Evolutionary conservation across 2,113 vertebrate genomes (phyloP).

Genomic region (Uropsilus gracilis): DNA sequence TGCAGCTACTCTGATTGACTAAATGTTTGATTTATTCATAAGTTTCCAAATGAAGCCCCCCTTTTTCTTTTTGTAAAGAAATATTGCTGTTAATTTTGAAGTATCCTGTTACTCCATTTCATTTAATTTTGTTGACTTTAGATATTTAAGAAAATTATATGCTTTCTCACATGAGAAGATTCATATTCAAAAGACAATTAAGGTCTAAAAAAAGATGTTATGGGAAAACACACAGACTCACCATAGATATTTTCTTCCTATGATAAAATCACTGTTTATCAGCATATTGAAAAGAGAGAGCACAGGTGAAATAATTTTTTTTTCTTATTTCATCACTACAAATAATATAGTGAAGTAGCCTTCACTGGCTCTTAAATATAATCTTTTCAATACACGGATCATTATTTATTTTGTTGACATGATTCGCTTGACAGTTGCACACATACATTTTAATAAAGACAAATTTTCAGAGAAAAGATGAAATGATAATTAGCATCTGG

Average conservation of each 20-base stretch:
- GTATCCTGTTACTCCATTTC: neutral
- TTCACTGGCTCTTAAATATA: neutral
- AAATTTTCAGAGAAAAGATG: neutral
- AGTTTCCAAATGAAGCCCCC: slow-evolving; percentile 10
- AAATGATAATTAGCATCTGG: neutral
- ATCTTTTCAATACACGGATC: neutral
- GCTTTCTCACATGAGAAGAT: neutral
- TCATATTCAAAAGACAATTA: slow-evolving; percentile 21
- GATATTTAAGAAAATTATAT: neutral
- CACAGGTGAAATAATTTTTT: neutral
- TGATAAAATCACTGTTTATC: neutral
- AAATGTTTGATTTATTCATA: slow-evolving; percentile 38
- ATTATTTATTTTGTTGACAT: neutral
- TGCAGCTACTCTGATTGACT: neutral
- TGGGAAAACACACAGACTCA: neutral
- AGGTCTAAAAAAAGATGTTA: slow-evolving; percentile 11
- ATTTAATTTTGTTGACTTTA: slow-evolving; percentile 40
- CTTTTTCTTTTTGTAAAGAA: slow-evolving; percentile 36
- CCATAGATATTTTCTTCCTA: neutral
- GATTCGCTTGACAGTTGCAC: neutral
- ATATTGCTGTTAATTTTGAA: slow-evolving; percentile 52
- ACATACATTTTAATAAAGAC: neutral
- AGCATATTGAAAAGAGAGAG: neutral
- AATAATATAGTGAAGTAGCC: neutral
- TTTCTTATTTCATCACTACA: slow-evolving; percentile 23